Percentiles rank a stretch among this genome's conserved stretches.
Conservation (phyloP, 2,797 vertebrate species). For the Sebastes minor region DNA sequence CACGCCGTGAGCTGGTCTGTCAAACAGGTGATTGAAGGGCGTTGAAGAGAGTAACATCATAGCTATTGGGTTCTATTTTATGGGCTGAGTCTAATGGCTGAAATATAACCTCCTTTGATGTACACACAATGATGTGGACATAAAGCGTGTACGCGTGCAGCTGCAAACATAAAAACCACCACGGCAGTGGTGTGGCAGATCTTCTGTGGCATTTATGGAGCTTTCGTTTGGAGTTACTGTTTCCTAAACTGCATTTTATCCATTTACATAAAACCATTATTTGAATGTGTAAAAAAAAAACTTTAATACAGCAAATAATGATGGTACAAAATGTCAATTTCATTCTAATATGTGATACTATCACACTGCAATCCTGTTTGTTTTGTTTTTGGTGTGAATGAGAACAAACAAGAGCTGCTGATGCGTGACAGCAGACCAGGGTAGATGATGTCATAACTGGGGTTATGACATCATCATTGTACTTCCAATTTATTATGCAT, state of each 20-base stretch:
- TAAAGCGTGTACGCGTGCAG: slow-evolving; percentile 4
- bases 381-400: not conserved
- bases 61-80: not conserved
- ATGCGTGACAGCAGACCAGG: not conserved
- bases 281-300: not conserved
- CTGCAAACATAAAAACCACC: not conserved
- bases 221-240: not conserved
- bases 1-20: not conserved
- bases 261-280: not conserved
- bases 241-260: not conserved
- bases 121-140: not conserved
- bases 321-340: not conserved
- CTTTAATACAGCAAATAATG: not conserved
- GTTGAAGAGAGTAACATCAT: not conserved
- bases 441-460: not conserved
- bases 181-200: not conserved
- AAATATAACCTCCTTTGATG: slow-evolving; percentile 3
- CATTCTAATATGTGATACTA: not conserved
- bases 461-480: not conserved
- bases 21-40: slow-evolving; percentile 9
- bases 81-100: not conserved
- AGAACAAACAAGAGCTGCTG: not conserved
- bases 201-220: not conserved
- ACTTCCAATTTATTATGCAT: not conserved
- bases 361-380: not conserved